Evolutionary conservation across 1,140 invertebrate genomes (phyloP), one percentile per base, ranked within the genome.

Genomic region (Drosophila chauvacae): DNA sequence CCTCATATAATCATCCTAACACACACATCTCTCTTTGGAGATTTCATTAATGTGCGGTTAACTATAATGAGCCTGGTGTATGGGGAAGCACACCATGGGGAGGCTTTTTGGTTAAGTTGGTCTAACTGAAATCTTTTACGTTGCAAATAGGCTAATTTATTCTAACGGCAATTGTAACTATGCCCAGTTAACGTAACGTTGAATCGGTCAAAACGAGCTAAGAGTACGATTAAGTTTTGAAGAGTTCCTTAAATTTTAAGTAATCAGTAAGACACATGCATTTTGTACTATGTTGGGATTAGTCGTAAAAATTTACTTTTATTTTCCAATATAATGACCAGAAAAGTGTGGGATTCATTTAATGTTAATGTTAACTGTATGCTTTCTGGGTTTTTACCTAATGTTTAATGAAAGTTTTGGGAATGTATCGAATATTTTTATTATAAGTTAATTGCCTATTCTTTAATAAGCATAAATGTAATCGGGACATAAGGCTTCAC

Each of bases 31-130:
- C 53, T 51, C 77, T 75, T 60, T 48, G 50, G 70, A 90, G 81
- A 76, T 90, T 81, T 90, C 81, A 84, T 88, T 88, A 88, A 88
- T 88, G 81, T 79, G 81, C 74, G 84, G 85, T 84, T 84, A 81
- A 78, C 85, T 88, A 84, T 88, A 90, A 88, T 90, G 66, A 88
- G 85, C 41, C 62, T 37, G 47, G 44, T 41, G 33, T 28, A 59
- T 33, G 48, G 44, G 14, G 14, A 66, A 66, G 73, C 62, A 56
- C 65, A 50, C 66, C 59, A 57, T 55, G 45, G 62, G 71, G 60
- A 64, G 57, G 45, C 30, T 48, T 66, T 60, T 28, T 20, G 65
- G 69, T 65, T 50, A 65, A 51, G 55, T 41, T 50, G 61, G 41
- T 45, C 41, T 58, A 50, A 58, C 72, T 51, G 63, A 44, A 77